Evolutionary conservation across 1,140 invertebrate genomes (phyloP).

Genomic region (Drosophila pseudoobscura): DNA sequence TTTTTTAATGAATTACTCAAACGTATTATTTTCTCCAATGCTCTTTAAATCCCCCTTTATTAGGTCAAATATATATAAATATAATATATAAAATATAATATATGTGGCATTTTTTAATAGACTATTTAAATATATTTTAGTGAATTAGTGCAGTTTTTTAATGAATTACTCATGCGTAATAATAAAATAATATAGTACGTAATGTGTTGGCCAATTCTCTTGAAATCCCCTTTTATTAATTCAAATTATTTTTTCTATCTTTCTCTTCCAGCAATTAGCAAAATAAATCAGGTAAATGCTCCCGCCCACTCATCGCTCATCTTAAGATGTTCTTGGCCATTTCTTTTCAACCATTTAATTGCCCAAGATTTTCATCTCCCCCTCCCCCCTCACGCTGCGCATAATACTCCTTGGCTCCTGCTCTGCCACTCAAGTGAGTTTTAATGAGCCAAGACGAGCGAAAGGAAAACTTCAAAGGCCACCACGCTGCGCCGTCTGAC

Average conservation of each 20-base stretch:
- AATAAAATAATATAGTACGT: no score
- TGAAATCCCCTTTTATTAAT: neutral
- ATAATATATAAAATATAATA: no score
- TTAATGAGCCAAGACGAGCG: conserved; percentile 41
- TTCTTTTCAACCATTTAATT: conserved; percentile 16
- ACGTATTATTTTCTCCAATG: no score
- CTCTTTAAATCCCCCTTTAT: no score
- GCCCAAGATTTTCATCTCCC: conserved; percentile 4
- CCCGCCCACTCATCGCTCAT: neutral
- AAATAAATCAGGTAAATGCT: conserved; percentile 57
- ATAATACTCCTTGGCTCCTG: no score
- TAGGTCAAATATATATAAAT: no score
- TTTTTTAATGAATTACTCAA: no score
- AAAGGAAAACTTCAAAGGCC: conserved; percentile 42
- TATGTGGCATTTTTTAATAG: no score
- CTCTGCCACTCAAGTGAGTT: conserved; percentile 3
- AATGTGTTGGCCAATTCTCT: neutral
- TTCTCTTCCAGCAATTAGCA: conserved; percentile 40
- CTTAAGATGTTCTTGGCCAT: neutral
- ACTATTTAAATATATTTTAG: no score
- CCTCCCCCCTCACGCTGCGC: no score
- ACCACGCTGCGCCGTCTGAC: neutral
- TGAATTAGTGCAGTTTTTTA: no score
- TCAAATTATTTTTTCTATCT: conserved; percentile 23
- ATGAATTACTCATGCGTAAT: no score